Evolutionary conservation across 1,140 invertebrate species (phyloP), one percentile per base, ranked within the genome.

Genomic region (Pogonomyrmex barbatus): DNA sequence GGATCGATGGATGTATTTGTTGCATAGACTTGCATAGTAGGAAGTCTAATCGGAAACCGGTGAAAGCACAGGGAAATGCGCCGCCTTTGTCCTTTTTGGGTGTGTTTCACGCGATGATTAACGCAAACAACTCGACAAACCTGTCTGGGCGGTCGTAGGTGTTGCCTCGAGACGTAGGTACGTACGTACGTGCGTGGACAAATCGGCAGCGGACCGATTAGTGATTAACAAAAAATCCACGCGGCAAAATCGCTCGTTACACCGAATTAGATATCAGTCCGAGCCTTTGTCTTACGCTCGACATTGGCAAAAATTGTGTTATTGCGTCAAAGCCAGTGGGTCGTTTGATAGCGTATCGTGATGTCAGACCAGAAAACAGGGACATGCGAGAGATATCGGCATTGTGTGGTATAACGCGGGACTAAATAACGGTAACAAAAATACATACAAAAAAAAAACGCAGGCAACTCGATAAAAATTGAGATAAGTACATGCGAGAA

Each of bases 31-130:
- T 9, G 6, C 24, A 36, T 45, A 65, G 6, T 62, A 36, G 39
- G 47, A 50, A 77, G 30, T 45, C 14, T 33, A 58, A 47, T 65
- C 30, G 58, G 36, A 70, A 39, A 39, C 1, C 45, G 30, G 52
- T 85, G 73, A 85, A 75, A 89, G 67, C 81, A 42, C 17, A 47
- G 17, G n/a, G 33, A 60, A 24, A 54, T 52, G n/a, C 36, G 47
- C 73, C 4, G 39, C n/a, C 30, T 62, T 36, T 30, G 4, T 68
- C 30, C 14, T 63, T 84, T 50, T 36, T 60, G 36, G 12, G 0
- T 24, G 6, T 45, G 47, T n/a, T 62, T 71, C 36, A 65, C 45
- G 10, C 36, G 47, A 77, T 50, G 73, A 77, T 65, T 85, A 78
- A 85, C 24, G 17, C 45, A 52, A 24, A 24, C 24, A 24, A 24